These are phyloP conservation scores for Drosophila jambulina DNA, from an alignment of 1,140 invertebrate species.

Conservation along the genomic window DNA sequence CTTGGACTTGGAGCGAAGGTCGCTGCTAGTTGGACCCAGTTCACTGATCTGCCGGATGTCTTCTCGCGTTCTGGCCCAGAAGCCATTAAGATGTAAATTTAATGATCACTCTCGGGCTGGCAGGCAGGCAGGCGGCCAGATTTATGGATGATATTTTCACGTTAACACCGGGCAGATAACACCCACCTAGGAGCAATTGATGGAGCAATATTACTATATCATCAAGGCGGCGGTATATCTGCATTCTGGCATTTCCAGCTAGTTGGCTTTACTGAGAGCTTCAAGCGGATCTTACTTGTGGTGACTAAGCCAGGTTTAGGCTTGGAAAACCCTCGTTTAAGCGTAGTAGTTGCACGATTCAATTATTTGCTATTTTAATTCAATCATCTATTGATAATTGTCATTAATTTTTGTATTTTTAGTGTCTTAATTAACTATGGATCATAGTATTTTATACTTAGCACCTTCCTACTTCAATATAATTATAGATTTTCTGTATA, in stretches of 20 bases:
- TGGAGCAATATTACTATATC: constrained; percentile 9
- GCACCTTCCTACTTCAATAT: background rate
- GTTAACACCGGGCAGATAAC: constrained; percentile 51
- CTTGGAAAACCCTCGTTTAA: constrained; percentile 19
- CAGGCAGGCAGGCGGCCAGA: constrained; percentile 43
- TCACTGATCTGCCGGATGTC: constrained; percentile 72
- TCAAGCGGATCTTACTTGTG: constrained; percentile 18
- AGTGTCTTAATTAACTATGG: background rate
- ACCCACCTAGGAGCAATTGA: constrained; percentile 26
- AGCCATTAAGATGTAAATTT: constrained; percentile 79
- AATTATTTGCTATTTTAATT: background rate
- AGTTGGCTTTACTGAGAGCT: background rate
- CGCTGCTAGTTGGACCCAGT: constrained; percentile 40
- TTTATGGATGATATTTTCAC: constrained; percentile 68
- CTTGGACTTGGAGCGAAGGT: constrained; percentile 44
- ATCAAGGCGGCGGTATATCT: constrained; percentile 3
- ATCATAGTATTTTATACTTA: background rate
- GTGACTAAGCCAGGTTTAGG: constrained; percentile 15
- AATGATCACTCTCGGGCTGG: constrained; percentile 51
- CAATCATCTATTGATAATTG: background rate
- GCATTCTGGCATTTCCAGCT: constrained; percentile 53
- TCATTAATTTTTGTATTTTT: background rate
- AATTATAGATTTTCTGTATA: background rate
- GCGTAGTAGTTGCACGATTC: background rate
- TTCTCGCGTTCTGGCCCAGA: constrained; percentile 59